Conservation (phyloP, 92 coral and sea anemone species). For the Zoanthus solanderi region DNA sequence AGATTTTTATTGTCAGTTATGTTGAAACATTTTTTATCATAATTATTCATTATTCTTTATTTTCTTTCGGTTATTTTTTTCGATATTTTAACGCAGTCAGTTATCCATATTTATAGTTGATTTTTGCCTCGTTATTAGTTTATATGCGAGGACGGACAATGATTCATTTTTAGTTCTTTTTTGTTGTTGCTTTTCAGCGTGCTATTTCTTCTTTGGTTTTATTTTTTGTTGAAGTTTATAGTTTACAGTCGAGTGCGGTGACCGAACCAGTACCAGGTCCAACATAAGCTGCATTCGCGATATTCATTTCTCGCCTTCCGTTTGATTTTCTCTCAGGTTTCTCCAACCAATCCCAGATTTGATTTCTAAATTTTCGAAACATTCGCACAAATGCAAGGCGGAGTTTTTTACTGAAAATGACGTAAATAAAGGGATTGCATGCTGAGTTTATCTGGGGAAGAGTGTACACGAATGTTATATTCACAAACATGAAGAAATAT, state of each 20-base stretch:
- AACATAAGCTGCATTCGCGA: constrained; percentile 5
- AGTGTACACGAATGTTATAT: constrained; percentile 87
- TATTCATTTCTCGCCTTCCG: constrained; percentile 15
- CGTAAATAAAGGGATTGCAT: constrained; percentile 90
- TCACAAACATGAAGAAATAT: constrained; percentile 70
- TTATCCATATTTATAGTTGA: not conserved
- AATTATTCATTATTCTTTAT: too few relatives aligned
- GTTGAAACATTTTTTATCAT: too few relatives aligned
- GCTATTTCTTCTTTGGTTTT: not conserved
- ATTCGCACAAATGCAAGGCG: constrained; percentile 78
- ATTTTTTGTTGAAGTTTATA: not conserved
- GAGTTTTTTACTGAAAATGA: constrained; percentile 83
- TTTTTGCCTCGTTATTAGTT: not conserved
- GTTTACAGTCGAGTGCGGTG: constrained; percentile 28
- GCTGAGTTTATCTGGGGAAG: constrained; percentile 94
- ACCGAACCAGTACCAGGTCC: constrained; percentile 38
- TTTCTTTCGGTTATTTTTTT: too few relatives aligned
- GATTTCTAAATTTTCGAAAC: constrained; percentile 49
- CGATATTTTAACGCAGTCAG: too few relatives aligned
- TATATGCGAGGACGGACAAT: not conserved
- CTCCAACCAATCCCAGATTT: constrained; percentile 30
- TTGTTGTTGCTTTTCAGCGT: not conserved
- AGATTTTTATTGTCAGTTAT: too few relatives aligned
- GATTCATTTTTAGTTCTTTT: not conserved
- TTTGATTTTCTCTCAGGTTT: constrained; percentile 35